phyloP scores from a whole-genome alignment of 2,797 vertebrate genomes.

The Sebastes steindachneri region DNA sequence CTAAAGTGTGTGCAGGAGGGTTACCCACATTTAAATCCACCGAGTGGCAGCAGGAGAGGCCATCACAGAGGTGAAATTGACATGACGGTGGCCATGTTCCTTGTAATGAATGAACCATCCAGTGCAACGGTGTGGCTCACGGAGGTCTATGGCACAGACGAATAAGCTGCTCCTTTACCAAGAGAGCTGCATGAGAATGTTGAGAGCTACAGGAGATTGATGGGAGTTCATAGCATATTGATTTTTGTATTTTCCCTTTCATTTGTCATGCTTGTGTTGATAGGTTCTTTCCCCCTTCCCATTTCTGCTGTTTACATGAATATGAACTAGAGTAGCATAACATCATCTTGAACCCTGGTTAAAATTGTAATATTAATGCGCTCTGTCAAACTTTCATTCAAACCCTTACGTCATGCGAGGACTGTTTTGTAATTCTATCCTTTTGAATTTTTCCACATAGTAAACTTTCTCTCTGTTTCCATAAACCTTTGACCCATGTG shows the following conservation, averaged over 20 bases:
- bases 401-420: conserved; percentile 40
- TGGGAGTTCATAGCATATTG: neutral
- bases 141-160: neutral
- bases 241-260: neutral
- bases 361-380: conserved; percentile 18
- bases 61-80: neutral
- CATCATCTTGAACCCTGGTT: conserved; percentile 11
- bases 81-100: neutral
- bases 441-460: conserved; percentile 45
- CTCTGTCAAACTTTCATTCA: conserved; percentile 51
- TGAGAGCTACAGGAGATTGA: neutral
- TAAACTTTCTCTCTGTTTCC: conserved; percentile 58
- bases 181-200: neutral
- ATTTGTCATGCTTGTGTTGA: conserved; percentile 19
- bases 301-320: conserved; percentile 27
- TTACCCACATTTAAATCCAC: neutral
- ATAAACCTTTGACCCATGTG: conserved; percentile 38
- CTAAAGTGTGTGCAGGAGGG: neutral
- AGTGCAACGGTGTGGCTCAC: neutral
- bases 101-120: neutral
- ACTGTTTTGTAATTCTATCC: conserved; percentile 54
- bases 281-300: neutral
- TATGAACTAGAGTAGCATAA: conserved; percentile 8
- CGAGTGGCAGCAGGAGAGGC: neutral
- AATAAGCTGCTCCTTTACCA: neutral